Conservation (phyloP, 2,797 vertebrate species). For the Amniataba percoides region DNA sequence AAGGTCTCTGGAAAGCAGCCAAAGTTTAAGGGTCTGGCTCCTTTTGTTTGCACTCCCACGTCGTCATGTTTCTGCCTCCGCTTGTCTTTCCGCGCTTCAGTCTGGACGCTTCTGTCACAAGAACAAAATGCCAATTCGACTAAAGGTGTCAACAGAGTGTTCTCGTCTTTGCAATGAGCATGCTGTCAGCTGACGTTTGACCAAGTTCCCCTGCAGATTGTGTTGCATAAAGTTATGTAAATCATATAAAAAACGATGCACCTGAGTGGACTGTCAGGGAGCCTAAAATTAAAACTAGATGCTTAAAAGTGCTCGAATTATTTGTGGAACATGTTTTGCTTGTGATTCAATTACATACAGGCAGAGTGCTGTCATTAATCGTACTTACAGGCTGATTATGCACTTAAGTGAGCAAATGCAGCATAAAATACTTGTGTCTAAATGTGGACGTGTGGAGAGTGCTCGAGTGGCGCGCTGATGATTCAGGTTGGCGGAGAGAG, state of each 20-base stretch:
- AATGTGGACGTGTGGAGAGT: constrained; percentile 20
- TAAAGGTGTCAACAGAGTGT: constrained; percentile 20
- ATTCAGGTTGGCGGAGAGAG: constrained; percentile 10
- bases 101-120: constrained; percentile 20
- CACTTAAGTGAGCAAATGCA: not conserved
- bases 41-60: constrained; percentile 7
- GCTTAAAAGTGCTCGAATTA: not conserved
- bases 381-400: constrained; percentile 5
- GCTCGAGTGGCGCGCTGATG: constrained; percentile 7
- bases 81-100: constrained; percentile 1
- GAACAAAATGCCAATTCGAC: constrained; percentile 33
- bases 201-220: not conserved
- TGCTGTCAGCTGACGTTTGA: not conserved
- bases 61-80: constrained; percentile 21
- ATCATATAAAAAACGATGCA: not conserved
- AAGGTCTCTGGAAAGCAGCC: constrained; percentile 37
- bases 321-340: not conserved
- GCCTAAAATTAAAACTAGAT: not conserved
- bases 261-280: not conserved
- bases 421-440: constrained; percentile 11
- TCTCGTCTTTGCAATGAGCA: not conserved
- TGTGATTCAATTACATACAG: constrained; percentile 1
- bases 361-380: constrained; percentile 8
- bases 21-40: constrained; percentile 19
- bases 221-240: not conserved